These are phyloP conservation scores for Panzeria rudis DNA, from an alignment of 2,888 invertebrate species.

Conservation along the genomic window DNA sequence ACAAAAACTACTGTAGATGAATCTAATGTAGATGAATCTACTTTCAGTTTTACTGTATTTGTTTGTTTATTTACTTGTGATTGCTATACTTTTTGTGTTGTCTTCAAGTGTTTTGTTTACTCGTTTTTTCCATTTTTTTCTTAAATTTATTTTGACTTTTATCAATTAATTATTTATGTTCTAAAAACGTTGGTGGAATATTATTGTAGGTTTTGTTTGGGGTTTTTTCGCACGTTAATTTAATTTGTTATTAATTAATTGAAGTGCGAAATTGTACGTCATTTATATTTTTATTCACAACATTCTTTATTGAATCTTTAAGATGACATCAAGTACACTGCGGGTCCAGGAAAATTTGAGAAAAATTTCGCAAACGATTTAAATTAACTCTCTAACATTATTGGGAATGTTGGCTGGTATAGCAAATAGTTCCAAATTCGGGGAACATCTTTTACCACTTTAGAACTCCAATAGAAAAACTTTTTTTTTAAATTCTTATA, in stretches of 20 bases:
- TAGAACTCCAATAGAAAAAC: no score
- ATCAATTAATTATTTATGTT: slow-evolving; percentile 43
- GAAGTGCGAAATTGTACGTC: background rate
- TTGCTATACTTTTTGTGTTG: background rate
- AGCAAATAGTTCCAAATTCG: no score
- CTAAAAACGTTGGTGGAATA: slow-evolving; percentile 43
- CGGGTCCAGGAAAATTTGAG: no score
- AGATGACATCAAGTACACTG: no score
- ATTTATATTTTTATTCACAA: no score
- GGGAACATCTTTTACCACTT: no score
- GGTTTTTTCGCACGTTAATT: background rate
- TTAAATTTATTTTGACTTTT: slow-evolving; percentile 30
- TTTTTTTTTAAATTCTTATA: no score
- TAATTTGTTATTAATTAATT: background rate
- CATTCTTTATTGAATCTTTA: no score
- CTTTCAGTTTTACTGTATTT: slow-evolving; percentile 58
- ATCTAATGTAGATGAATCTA: slow-evolving; percentile 20
- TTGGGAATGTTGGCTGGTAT: no score
- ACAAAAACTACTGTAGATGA: background rate
- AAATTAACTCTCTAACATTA: no score
- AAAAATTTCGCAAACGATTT: no score
- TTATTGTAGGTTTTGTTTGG: background rate
- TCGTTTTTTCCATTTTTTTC: background rate
- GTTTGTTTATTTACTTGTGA: slow-evolving; percentile 1
- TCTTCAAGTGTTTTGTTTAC: slow-evolving; percentile 23